Evolutionary conservation across 2,797 vertebrate genomes (phyloP), one percentile per base, ranked within the genome.

Genomic region (Sciurus vulgaris): DNA sequence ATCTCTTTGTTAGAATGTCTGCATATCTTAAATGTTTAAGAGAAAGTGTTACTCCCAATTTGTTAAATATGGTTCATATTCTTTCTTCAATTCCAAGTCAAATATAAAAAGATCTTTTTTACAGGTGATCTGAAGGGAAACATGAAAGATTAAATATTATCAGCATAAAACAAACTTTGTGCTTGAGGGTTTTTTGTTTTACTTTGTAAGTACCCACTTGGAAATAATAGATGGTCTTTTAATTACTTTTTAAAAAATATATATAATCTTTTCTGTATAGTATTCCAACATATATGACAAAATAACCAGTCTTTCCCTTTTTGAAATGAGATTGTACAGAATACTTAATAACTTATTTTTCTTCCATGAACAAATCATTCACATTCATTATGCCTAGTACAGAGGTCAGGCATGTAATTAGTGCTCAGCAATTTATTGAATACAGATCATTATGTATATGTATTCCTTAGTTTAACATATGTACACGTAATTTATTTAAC

Each of bases 341-440:
- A 72, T 94, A 65, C 0, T 73, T 78, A 91, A 35, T 84, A 82
- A 49, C 26, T 84, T 78, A 38, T 15, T 67, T 61, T 47, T 51
- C 76, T 89, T 65, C 20, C 28, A 10, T 73, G 84, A 72, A 86
- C 18, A 54, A 59, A 70, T 49, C 13, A 15, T 87, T 4, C 12
- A 20, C 28, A 44, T 89, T 85, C 22, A 30, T 2, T 65, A 51
- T 5, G 41, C 5, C 63, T 93, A 24, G 8, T 78, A 0, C 73
- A 78, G 14, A n/a, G 69, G 13, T 73, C 78, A 84, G 24, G 41
- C 18, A 13, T 7, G 4, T 84, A 73, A 28, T 85, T 47, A 30
- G 54, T 94, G 26, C 41, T 93, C 41, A 90, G 82, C 47, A 93
- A 87, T 73, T 86, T 94, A 65, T 15, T 72, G 22, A 86, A 18